Evolutionary conservation across 2,888 invertebrate species (phyloP).

Genomic region (Pseudococcus jackbeardsleyi): DNA sequence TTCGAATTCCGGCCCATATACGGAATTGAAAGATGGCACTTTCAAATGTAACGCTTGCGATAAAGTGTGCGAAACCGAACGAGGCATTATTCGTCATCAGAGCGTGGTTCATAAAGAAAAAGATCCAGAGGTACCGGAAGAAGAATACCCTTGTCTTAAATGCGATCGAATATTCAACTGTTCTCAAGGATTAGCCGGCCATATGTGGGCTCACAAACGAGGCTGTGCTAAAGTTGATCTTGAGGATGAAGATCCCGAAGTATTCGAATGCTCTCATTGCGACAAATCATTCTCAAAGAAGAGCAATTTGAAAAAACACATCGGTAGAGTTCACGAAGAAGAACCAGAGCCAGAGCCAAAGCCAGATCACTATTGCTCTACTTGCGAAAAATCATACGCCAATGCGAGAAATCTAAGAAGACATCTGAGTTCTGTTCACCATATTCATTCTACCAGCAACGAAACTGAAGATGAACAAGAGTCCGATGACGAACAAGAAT

Average conservation of each 20-base stretch:
- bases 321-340: neutral
- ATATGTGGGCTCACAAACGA: constrained; percentile 33
- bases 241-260: neutral
- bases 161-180: neutral
- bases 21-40: no score
- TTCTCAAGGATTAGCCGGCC: neutral
- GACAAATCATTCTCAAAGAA: neutral
- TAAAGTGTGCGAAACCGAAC: no score
- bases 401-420: neutral
- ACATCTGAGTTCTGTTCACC: neutral
- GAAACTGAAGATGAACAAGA: neutral
- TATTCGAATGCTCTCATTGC: neutral
- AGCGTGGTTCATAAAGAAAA: neutral
- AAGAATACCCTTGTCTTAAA: neutral
- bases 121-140: neutral
- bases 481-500: neutral
- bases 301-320: neutral
- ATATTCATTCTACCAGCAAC: neutral
- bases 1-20: no score
- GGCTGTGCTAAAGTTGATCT: neutral
- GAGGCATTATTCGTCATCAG: no score
- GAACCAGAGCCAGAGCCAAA: neutral
- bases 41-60: no score
- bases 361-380: neutral
- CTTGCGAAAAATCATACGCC: neutral